Evolutionary conservation across 2,888 invertebrate species (phyloP), one percentile per base, ranked within the genome.

Genomic region (Limnephilus rhombicus): DNA sequence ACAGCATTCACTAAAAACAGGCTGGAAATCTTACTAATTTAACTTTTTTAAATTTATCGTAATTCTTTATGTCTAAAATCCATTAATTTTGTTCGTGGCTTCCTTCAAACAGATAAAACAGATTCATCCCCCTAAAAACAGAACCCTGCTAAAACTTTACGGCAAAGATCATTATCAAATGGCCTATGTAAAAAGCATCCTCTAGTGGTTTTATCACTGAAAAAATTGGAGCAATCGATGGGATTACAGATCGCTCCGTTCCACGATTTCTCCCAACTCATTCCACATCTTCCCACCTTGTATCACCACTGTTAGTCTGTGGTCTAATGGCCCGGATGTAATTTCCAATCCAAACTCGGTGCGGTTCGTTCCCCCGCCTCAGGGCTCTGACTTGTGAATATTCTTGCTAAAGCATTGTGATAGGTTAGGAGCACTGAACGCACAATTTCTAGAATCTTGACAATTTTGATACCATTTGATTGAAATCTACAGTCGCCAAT

Each of bases 191-290:
- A 24, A 68, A 68, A 68, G 53, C 18, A 68, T 68, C 53, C 53
- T 68, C 53, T 68, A 68, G 53, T 68, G 53, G 53, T 68, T 68
- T 68, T 68, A 68, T 68, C 53, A 24, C 53, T 68, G 53, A 24
- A 68, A 68, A 88, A 88, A 80, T 88, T 88, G 88, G 88, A 88
- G 88, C 88, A 88, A 80, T 88, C 88, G 88, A 85, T 41, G 85
- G 49, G 45, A 45, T 24, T 85, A 37, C 85, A 31, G 80, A 68
- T 37, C 31, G 68, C 24, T 11, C 24, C 68, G 24, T 11, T 31
- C 18, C 45, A 85, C 87, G 68, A 34, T 29, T 37, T 31, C 85
- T 24, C 49, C 86, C 29, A 45, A 18, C 86, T 24, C 18, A 45
- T 29, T 7, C 34, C 31, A 34, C 13, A 12, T 34, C 29, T 18